Evolutionary conservation across 2,888 invertebrate species (phyloP), one percentile per base, ranked within the genome.

Genomic region (Microctonus brassicae): DNA sequence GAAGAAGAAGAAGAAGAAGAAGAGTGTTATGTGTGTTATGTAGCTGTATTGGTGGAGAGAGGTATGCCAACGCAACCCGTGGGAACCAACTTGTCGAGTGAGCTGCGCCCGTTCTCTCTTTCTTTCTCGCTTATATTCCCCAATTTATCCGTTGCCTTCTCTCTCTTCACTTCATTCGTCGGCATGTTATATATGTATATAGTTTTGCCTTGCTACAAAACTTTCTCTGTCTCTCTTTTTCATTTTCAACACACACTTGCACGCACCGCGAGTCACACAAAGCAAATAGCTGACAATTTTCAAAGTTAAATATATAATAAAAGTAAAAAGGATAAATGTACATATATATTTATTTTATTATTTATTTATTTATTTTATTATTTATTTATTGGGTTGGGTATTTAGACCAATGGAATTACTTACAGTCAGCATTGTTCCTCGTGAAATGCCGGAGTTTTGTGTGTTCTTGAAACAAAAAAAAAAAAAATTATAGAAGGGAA

Each of bases 61-160:
- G 82, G 82, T 83, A 83, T 82, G 81, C 82, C 80, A 82, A 72
- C 73, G 82, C 82, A 82, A 84, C 83, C 61, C 86, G 85, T 85
- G 86, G 84, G 86, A 85, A 85, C 84, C 80, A 79, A 83, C 85
- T 83, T 79, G n/a, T 80, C 81, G 82, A 82, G 78, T 75, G 72
- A 72, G 67, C 76, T 69, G 66, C 60, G 75, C 65, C 73, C 73
- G 75, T 71, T 72, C 29, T 47, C 65, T 34, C 24, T 69, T 57
- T 34, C 67, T 70, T 53, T 69, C 70, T 71, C 70, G 67, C 76
- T 73, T 76, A 34, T 60, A 34, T 60, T 67, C 55, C 69, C 61
- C 55, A 52, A 63, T 53, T 39, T 57, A 60, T 72, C 72, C 73
- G 67, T 75, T 72, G 69, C 67, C 70, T 67, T 72, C 69, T 39